Base-by-base conservation (phyloP, 1,140 invertebrate species). In the Archivesica marissinica region DNA sequence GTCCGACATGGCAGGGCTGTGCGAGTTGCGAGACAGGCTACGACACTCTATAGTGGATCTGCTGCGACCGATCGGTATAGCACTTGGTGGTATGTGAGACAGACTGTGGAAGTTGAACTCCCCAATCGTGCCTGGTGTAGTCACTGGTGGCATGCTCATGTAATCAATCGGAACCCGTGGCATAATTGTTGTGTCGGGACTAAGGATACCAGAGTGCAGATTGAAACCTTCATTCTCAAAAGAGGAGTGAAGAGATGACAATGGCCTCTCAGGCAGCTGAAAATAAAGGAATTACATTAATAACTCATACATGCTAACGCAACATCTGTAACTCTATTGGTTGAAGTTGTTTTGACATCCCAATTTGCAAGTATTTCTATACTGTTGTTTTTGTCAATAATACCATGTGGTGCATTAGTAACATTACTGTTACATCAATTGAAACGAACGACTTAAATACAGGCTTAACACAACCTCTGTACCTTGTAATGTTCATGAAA, bases 171-270 rank as follows among this genome's bases (percentile, higher is more conserved):
- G 85, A 30, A 74, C 47, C 35, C 72, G 88, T n/a, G 78, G 87
- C 70, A 89, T 88, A 38, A 88, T 87, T 7, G 54, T 76, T 13
- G 83, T 77, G n/a, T 92, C 90, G 25, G 90, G 88, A 61, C 94
- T 95, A 25, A 95, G 89, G 87, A 92, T 90, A 39, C 94, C 94
- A 90, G 93, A 87, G 30, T 95, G 92, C 50, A 94, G 38, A 64
- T 72, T 89, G 74, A 93, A 92, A 41, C 93, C 90, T 87, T 94
- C 93, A 89, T 91, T 93, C 50, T 94, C 93, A 91, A 93, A 93
- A 17, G 93, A 93, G 4, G 93, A 93, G 80, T 92, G 93, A 25
- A 93, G 87, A 3, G 93, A 91, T 38, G 92, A 91, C 17, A 88
- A 72, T 77, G 90, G 90, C 61, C 59, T 64, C 47, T 90, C 88